A percentile compares a stretch with the other conserved stretches of the same genome.
Conservation (phyloP, 1,140 invertebrate species). For the Drosophila lacteicornis region DNA sequence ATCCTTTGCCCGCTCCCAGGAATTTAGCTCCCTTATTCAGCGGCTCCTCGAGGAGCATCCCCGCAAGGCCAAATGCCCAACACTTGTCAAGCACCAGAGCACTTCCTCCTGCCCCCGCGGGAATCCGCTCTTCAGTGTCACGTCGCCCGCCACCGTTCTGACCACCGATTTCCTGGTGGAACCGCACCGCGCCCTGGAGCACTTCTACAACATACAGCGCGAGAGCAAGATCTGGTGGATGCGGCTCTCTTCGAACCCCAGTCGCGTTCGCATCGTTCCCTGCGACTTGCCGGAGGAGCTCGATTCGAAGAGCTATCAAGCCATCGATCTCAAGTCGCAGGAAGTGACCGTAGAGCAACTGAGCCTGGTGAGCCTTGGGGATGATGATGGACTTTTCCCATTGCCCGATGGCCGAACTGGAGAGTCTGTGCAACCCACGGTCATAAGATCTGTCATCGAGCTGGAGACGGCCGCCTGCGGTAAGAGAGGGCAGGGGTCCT, state of each 20-base stretch:
- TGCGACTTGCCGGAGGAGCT: constrained; percentile 85
- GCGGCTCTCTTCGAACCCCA: constrained; percentile 89
- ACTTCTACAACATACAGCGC: constrained; percentile 88
- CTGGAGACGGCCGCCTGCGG: constrained; percentile 65
- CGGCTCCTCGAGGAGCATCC: constrained; percentile 32
- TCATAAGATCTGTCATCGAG: constrained; percentile 72
- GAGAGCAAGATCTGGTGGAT: constrained; percentile 93
- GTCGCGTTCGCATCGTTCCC: constrained; percentile 86
- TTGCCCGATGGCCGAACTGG: constrained; percentile 57
- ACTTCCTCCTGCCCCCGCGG: not conserved
- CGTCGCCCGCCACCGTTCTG: constrained; percentile 25
- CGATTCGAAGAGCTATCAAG: constrained; percentile 50
- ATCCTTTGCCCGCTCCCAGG: constrained; percentile 35
- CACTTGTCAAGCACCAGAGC: constrained; percentile 51
- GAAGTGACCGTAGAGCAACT: constrained; percentile 65
- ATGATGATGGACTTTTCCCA: not conserved
- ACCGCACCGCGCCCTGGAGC: constrained; percentile 56
- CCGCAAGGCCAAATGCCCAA: constrained; percentile 65
- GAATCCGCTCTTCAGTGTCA: constrained; percentile 31
- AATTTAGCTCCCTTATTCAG: constrained; percentile 35
- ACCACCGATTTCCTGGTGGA: constrained; percentile 69
- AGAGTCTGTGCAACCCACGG: constrained; percentile 33
- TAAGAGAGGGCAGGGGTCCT: constrained; percentile 10
- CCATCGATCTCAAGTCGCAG: constrained; percentile 66
- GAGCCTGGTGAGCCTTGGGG: constrained; percentile 46